Evolutionary conservation across 2,797 vertebrate species (phyloP).

Genomic region (Amblyopsis hoosieri): DNA sequence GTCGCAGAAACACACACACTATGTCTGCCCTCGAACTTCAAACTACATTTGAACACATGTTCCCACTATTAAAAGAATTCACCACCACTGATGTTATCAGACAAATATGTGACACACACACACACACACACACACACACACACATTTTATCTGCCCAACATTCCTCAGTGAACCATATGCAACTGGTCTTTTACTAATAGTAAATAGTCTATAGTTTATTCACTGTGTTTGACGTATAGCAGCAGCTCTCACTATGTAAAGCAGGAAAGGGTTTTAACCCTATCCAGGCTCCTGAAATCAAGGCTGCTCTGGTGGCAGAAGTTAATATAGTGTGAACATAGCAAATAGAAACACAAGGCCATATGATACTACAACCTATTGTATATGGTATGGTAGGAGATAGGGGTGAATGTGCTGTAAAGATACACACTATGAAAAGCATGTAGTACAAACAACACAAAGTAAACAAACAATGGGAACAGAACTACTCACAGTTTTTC

Average conservation of each 20-base stretch:
- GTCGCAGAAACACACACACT: conserved; percentile 34
- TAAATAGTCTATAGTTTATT: conserved; percentile 1
- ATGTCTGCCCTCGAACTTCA: neutral
- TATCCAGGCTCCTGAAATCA: neutral
- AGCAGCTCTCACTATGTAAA: neutral
- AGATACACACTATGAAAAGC: neutral
- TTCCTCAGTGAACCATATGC: conserved; percentile 64
- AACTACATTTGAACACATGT: conserved; percentile 42
- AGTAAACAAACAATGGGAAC: neutral
- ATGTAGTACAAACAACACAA: neutral
- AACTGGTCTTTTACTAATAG: conserved; percentile 22
- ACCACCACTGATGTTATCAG: conserved; percentile 69
- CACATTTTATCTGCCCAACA: conserved; percentile 54
- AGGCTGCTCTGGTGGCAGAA: neutral
- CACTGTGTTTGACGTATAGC: conserved; percentile 2
- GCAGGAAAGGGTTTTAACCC: neutral
- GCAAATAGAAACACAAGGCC: neutral
- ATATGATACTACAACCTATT: neutral
- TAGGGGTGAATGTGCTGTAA: too few species aligned
- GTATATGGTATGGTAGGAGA: neutral
- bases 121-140: conserved; percentile 9
- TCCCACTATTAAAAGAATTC: conserved; percentile 50
- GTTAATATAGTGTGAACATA: conserved; percentile 5
- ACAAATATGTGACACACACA: conserved; percentile 60
- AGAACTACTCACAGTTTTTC: conserved; percentile 70